These are phyloP conservation scores for Dasypus novemcinctus DNA, from an alignment of 2,113 vertebrate species.

Conservation along the genomic window DNA sequence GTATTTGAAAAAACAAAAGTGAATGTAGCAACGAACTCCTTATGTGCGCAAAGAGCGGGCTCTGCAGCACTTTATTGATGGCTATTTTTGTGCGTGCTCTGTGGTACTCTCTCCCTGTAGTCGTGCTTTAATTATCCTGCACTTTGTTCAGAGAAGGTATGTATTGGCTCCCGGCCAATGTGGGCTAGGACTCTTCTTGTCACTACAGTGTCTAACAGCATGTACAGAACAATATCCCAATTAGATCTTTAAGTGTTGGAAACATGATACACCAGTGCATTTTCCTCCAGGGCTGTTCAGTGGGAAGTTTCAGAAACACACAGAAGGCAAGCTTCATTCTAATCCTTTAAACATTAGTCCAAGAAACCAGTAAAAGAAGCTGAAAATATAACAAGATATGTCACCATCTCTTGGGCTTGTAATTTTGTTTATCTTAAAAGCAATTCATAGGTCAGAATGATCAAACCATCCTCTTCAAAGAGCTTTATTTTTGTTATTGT, in stretches of 20 bases:
- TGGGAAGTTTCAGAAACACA: conserved; percentile 70
- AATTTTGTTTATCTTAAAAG: conserved; percentile 61
- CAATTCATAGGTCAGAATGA: conserved; percentile 14
- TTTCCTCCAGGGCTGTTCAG: conserved; percentile 58
- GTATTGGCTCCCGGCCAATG: conserved; percentile 78
- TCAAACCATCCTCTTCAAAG: neutral
- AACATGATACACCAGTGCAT: conserved; percentile 66
- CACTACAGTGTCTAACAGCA: conserved; percentile 83
- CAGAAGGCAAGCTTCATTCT: conserved; percentile 42
- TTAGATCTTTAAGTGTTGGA: conserved; percentile 83
- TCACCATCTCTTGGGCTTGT: neutral
- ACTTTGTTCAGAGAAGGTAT: conserved; percentile 84
- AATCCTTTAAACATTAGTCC: neutral
- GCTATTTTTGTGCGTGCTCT: conserved; percentile 75
- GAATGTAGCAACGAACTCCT: neutral
- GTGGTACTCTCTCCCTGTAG: conserved; percentile 52
- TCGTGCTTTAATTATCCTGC: conserved; percentile 83
- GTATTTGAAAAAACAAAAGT: conserved; percentile 39
- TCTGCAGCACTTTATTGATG: conserved; percentile 69
- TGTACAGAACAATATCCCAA: conserved; percentile 85
- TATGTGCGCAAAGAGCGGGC: conserved; percentile 59
- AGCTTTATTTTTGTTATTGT: neutral
- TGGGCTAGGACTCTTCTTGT: conserved; percentile 82
- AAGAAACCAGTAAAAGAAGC: neutral
- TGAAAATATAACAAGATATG: conserved; percentile 10